Evolutionary conservation across 2,113 vertebrate species (phyloP).

Genomic region (Xiphophorus couchianus): DNA sequence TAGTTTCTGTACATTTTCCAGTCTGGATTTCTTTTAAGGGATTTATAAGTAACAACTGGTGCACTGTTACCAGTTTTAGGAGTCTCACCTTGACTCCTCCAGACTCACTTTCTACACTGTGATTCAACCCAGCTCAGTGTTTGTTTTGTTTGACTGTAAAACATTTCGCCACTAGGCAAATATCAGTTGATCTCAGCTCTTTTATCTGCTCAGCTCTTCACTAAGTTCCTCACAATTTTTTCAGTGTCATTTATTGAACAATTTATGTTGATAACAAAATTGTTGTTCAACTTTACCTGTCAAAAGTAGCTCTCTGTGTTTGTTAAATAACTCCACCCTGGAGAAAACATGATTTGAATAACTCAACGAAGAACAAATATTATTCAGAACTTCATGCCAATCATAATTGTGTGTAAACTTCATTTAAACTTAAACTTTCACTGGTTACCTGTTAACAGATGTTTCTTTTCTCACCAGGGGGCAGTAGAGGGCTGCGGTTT

Average conservation of each 20-base stretch:
- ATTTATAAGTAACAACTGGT: neutral
- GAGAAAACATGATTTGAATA: neutral
- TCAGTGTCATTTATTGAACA: neutral
- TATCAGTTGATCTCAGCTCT: too few species aligned
- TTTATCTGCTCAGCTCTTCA: neutral
- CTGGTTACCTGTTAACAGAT: neutral
- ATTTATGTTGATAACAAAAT: neutral
- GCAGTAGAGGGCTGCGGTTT: constrained; percentile 86
- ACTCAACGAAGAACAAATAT: neutral
- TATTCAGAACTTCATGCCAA: neutral
- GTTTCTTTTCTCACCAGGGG: constrained; percentile 75
- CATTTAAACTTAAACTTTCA: too few species aligned
- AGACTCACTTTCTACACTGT: neutral
- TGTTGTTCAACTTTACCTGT: neutral
- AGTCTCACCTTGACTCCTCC: neutral
- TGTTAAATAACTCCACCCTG: neutral
- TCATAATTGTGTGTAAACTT: neutral
- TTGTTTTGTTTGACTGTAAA: neutral
- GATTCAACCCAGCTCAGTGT: neutral
- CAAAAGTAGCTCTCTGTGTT: neutral
- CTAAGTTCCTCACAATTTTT: neutral
- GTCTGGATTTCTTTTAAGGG: neutral
- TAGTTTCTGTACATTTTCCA: neutral
- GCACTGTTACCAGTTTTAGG: neutral
- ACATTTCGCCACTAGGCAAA: neutral